Conservation (phyloP, 2,797 vertebrate genomes). For the Aselliscus stoliczkanus region DNA sequence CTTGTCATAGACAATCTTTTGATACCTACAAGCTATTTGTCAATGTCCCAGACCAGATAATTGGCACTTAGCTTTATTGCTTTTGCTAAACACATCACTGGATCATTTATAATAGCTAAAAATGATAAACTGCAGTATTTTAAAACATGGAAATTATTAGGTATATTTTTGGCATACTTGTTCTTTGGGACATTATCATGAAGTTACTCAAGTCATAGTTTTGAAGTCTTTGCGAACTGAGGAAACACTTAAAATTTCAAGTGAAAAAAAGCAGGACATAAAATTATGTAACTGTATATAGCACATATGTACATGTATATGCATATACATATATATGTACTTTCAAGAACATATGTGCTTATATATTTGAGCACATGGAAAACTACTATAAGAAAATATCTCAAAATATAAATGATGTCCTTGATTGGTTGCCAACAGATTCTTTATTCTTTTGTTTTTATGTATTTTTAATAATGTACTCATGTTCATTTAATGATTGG, state of each 20-base stretch:
- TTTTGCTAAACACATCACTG: conserved; percentile 6
- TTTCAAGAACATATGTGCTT: background rate
- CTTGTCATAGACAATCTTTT: background rate
- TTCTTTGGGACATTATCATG: conserved; percentile 5
- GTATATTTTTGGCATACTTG: conserved; percentile 5
- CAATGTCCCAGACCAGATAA: background rate
- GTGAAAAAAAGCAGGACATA: background rate
- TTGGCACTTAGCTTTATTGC: background rate
- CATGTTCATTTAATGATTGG: background rate
- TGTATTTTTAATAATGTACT: background rate
- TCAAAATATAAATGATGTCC: background rate
- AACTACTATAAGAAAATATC: background rate
- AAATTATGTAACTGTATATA: background rate
- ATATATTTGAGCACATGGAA: background rate
- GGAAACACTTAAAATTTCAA: conserved; percentile 45
- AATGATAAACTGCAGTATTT: conserved; percentile 16
- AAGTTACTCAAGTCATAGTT: background rate
- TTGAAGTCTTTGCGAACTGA: conserved; percentile 16
- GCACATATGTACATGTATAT: background rate
- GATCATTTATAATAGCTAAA: conserved; percentile 11
- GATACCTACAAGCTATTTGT: background rate
- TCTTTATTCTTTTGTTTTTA: background rate
- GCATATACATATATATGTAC: background rate
- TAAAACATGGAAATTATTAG: conserved; percentile 14
- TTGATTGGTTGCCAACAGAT: background rate